Evolutionary conservation across 2,888 invertebrate genomes (phyloP), one percentile per base, ranked within the genome.

Genomic region (Scaptomyza parva): DNA sequence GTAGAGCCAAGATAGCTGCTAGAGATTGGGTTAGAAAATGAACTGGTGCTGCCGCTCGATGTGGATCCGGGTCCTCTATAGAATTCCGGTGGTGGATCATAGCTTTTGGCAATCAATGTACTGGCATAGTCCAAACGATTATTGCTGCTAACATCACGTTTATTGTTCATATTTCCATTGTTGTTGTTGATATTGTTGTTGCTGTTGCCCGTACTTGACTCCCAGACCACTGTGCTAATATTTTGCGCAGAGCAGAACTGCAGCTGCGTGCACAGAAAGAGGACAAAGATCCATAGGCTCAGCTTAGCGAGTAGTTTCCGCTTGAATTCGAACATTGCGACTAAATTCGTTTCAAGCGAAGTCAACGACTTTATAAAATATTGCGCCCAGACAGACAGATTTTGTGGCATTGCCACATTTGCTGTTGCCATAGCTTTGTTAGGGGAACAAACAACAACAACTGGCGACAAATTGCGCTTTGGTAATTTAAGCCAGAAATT

Each of bases 1-100:
- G 40, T 24, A 7, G 65, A 41, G n/a, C 52, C 51, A 2, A 44
- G 12, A 12, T 30, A 53, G 44, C 41, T 28, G 20, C 26, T 33
- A 8, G 57, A 8, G 7, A 30, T 7, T 1, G 39, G 4, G 14
- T 39, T 40, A n/a, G 61, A 30, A 2, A 17, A 3, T 37, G 75
- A 5, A 4, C 17, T 12, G 40, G 74, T 5, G 4, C 39, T 39
- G 26, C 57, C 30, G 26, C 51, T 22, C 1, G 58, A 20, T 0
- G 28, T 66, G 50, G 86, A 81, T 12, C 80, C 88, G 2, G 88
- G 78, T 18, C 88, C 89, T 65, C 88, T 78, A 26, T 91, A 91
- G 73, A 86, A 90, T 44, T 91, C 91, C 51, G 89, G 85, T 6
- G 89, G 88, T 1, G 90, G 89, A 72, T 91, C 89, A 59, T 88